Base-by-base conservation (phyloP, 2,888 invertebrate species). In the Lasioglossum villosulum region DNA sequence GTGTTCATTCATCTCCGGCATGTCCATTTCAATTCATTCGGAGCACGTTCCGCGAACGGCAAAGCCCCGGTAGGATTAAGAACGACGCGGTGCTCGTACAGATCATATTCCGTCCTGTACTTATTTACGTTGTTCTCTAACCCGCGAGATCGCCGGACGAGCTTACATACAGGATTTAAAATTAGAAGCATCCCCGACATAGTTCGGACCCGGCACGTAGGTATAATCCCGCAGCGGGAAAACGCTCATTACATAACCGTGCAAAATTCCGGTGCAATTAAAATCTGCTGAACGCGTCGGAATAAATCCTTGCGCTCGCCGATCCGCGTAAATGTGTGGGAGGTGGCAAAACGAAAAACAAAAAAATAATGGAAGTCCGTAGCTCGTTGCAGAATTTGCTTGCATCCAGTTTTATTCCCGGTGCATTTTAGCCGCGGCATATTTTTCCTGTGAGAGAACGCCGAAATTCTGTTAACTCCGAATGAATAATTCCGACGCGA, bases 171-270 rank as follows among this genome's bases (percentile, higher is more conserved):
- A 76, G 34, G 30, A 63, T 75, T 82, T 88, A 90, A 90, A 90
- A 90, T 90, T 90, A 90, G 88, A 90, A 42, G 45, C 79, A 86
- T 84, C 90, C 80, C 88, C 74, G 88, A 66, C 86, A 88, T 86
- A 86, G 75, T 83, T 88, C 14, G 68, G 73, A 48, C 30, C 23
- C 23, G 75, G 37, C 59, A 73, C 81, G 85, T 48, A 77, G 8
- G 2, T 23, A 10, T 52, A 52, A 75, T 80, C 77, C 37, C n/a
- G 68, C 80, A 42, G 30, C 72, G 52, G 52, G 45, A 39, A 66
- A 82, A 66, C 81, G 14, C 68, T 78, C 59, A 75, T 89, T 89
- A 75, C 76, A 78, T 83, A 89, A 90, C 78, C 71, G 59, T 39
- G 75, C 10, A 74, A 84, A 77, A 85, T 76, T 71, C 48, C 42